Evolutionary conservation across 2,797 vertebrate species (phyloP), one percentile per base, ranked within the genome.

Genomic region (Echeneis naucrates): DNA sequence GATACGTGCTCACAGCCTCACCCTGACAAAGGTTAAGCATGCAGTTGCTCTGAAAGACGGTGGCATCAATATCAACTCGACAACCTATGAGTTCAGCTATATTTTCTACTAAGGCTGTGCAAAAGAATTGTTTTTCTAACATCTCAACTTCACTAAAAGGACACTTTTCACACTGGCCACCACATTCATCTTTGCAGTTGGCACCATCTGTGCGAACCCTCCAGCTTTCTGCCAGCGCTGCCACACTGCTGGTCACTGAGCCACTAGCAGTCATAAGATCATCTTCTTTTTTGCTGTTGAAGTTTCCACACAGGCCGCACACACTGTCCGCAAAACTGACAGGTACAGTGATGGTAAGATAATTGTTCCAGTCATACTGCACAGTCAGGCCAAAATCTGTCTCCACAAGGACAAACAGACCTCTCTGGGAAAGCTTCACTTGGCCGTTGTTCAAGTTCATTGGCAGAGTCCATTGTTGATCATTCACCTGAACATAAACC

Each of bases 271-370:
- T 91, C 14, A 68, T 61, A 19, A 89, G 70, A 0, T 96, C 95
- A 0, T 96, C 94, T 0, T 3, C 4, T 0, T 80, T 69, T 32
- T 95, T 8, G 0, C 87, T 80, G 1, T 96, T 95, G 51, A 79
- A 92, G 78, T 96, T 95, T 35, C 95, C 94, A 0, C 96, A 96
- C 59, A 96, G 38, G n/a, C 95, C 95, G 0, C 94, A 95, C 5
- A 95, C 84, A 5, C 81, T 92, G 13, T 73, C 85, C 0, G 24
- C 72, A 77, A 95, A 92, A 19, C 10, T 37, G 0, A 24, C 0
- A 0, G 94, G 92, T 27, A 96, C 67, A 24, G 82, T 93, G 30
- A 96, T 33, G 0, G 72, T 40, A 51, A 96, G 53, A 14, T 83
- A 90, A 59, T 82, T 51, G 0, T 92, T 78, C 95, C 95, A 96